phyloP scores from a whole-genome alignment of 2,113 vertebrate genomes.

The Scomber colias region DNA sequence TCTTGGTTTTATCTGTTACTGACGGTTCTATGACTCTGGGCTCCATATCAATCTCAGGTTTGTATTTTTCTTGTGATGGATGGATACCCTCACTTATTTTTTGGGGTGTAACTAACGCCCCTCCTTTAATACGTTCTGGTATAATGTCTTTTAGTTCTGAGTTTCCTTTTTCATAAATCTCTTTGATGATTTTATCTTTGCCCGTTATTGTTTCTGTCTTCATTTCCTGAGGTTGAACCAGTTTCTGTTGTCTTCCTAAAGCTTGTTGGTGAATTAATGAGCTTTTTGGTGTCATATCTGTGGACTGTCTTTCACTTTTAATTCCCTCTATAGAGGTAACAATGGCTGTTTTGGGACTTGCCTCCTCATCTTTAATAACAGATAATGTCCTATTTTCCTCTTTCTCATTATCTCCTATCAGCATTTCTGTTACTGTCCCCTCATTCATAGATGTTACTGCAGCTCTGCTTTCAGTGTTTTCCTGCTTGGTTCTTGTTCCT shows the following conservation, averaged over 20 bases:
- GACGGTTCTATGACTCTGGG: constrained; percentile 41
- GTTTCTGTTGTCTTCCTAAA: neutral
- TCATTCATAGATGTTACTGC: neutral
- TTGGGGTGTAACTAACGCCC: neutral
- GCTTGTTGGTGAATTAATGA: neutral
- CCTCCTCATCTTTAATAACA: neutral
- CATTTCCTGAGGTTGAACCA: neutral
- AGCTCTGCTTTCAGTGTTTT: neutral
- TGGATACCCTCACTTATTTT: neutral
- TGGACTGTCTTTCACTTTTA: neutral
- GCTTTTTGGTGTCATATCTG: neutral
- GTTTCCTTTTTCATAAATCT: neutral
- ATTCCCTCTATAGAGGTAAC: neutral
- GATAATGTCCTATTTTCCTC: neutral
- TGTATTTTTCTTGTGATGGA: neutral
- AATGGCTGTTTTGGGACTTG: neutral
- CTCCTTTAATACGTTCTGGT: neutral
- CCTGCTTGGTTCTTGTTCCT: neutral
- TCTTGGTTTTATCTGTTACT: constrained; percentile 68
- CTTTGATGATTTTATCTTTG: neutral
- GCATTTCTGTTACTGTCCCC: neutral
- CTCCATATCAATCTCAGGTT: neutral
- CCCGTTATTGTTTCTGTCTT: neutral
- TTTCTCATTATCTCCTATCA: neutral
- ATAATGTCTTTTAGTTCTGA: neutral